Base-by-base conservation (phyloP, 2,113 vertebrate genomes). In the Bubalus kerabau region DNA sequence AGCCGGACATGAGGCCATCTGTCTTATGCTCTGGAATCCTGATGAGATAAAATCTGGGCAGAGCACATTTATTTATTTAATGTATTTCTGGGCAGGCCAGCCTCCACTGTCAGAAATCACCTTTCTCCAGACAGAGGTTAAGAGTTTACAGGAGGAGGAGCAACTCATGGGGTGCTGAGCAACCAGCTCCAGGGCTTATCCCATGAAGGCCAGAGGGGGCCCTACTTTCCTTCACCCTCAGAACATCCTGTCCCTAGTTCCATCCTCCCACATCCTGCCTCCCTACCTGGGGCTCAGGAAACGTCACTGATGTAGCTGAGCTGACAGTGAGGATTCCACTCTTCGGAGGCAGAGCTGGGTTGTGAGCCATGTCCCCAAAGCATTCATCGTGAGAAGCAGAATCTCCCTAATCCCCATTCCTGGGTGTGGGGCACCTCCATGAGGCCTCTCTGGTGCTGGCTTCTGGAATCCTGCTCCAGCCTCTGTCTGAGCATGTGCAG, bases 21-120 rank as follows among this genome's bases (percentile, higher is more conserved):
- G 93, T 98, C 98, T 98, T 97, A 74, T 90, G 94, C 87, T 95
- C 90, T 95, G 96, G 95, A 97, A 98, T 98, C 91, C 97, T 54
- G 81, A 92, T 82, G 84, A 97, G 97, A 95, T 97, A 97, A 97
- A 97, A 97, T 97, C 97, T 97, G 62, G 83, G 93, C 93, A 95
- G 95, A 96, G 88, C 26, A 43, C 87, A 93, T 96, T 96, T 97
- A 98, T 97, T 98, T 98, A 97, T 94, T 97, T 86, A 90, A 91
- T 36, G 87, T 94, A 60, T 95, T 97, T 97, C 97, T 97, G 90
- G 84, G 93, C 62, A n/a, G 95, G 56, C 62, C n/a, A 96, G 87
- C 82, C 96, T 78, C 91, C 21, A 54, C 80, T 94, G 81, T 56
- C 67, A 76, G 94, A 74, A 62, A 93, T 90, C 62, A 74, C 54